Conservation (phyloP, 2,797 vertebrate genomes). For the Betta splendens region DNA sequence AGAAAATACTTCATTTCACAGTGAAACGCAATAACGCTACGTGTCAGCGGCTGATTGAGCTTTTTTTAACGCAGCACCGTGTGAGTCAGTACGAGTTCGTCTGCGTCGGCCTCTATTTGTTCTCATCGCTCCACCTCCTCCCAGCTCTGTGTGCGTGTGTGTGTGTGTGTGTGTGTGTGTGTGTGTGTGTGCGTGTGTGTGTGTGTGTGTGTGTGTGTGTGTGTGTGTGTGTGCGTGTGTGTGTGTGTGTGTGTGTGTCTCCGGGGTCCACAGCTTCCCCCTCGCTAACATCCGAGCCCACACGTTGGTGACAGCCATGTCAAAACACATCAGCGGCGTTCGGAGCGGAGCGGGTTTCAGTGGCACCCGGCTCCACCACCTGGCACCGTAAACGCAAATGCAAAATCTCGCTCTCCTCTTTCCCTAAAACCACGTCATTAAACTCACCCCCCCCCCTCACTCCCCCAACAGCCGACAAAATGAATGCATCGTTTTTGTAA, state of each 20-base stretch:
- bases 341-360: conserved; percentile 51
- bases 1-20: conserved; percentile 46
- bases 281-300: conserved; percentile 63
- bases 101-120: conserved; percentile 9
- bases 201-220: conserved; percentile 25
- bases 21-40: conserved; percentile 44
- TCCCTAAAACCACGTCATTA: conserved; percentile 38
- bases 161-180: conserved; percentile 25
- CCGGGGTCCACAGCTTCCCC: conserved; percentile 41
- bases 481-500: conserved; percentile 49
- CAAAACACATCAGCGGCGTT: conserved; percentile 67
- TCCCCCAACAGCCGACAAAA: conserved; percentile 25
- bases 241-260: conserved; percentile 40
- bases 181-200: conserved; percentile 25
- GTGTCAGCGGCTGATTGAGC: conserved; percentile 35
- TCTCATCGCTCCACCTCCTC: conserved; percentile 19
- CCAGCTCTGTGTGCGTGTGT: conserved; percentile 19
- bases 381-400: conserved; percentile 51
- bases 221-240: conserved; percentile 25
- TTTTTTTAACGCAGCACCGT: conserved; percentile 16
- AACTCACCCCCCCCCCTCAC: no score
- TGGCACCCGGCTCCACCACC: conserved; percentile 57
- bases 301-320: conserved; percentile 67
- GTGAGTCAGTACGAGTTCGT: conserved; percentile 11
- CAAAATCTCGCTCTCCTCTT: conserved; percentile 45